Evolutionary conservation across 2,797 vertebrate genomes (phyloP), one percentile per base, ranked within the genome.

Genomic region (Crenuchus spilurus): DNA sequence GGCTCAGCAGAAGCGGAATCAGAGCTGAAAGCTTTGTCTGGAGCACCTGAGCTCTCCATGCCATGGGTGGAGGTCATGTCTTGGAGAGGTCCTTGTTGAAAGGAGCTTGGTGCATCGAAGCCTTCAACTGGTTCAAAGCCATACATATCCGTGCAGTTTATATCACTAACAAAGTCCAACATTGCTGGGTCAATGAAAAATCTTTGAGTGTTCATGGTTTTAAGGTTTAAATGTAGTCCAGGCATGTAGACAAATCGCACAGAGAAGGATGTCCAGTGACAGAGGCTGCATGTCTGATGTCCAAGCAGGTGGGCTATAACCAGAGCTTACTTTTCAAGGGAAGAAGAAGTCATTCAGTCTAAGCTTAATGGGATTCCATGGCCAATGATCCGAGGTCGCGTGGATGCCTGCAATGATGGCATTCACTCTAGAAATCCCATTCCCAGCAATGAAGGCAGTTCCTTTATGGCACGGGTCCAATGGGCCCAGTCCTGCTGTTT

Each of bases 401-500:
- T 89, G 66, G 69, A 88, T 83, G 82, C 73, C 79, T 80, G 31
- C 62, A 67, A 79, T 44, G 22, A 77, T 72, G 76, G 81, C 72
- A 87, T 88, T 85, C 75, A 82, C 7, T 67, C 81, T 48, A 71
- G 44, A 67, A 89, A 91, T 93, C 93, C 90, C 79, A 89, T 90
- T 55, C 84, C 86, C 83, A 76, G 85, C 80, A 44, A 88, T 65
- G 83, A 88, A 88, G 89, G 85, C 68, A 93, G 92, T 93, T 96
- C 94, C 95, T 95, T 83, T 90, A 94, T 94, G 94, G 93, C 94
- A 88, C 74, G 37, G 76, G 80, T 89, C 90, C 93, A 92, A 82
- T 61, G 74, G 73, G 86, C 84, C 88, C 91, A 73, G 83, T 79
- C 84, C 88, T 84, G 92, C 90, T 87, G 91, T 87, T 93, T 92